Conservation (phyloP, 2,797 vertebrate species). For the Sarcoramphus papa region DNA sequence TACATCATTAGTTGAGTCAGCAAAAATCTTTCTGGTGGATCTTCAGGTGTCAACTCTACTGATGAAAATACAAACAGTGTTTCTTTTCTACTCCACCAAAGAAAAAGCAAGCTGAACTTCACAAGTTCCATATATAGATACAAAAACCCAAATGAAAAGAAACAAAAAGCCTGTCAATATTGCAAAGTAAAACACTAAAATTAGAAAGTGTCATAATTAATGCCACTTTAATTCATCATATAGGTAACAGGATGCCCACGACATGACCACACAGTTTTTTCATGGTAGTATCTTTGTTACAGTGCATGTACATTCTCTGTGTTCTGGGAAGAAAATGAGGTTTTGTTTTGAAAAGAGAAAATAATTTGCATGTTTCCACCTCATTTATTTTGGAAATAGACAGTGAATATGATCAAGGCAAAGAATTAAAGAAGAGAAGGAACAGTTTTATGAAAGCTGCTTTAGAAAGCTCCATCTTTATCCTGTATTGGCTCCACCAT, state of each 20-base stretch:
- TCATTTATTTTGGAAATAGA: background rate
- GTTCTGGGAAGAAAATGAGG: background rate
- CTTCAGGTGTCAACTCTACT: background rate
- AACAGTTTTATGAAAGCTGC: background rate
- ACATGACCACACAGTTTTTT: background rate
- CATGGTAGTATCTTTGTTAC: background rate
- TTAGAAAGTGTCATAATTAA: background rate
- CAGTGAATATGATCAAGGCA: background rate
- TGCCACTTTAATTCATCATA: background rate
- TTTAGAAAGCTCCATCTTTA: background rate
- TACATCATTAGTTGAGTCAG: background rate
- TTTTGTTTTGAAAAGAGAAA: background rate
- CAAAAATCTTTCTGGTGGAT: background rate
- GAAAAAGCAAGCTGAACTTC: background rate
- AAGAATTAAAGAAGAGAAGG: background rate
- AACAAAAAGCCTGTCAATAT: background rate
- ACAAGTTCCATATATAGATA: background rate
- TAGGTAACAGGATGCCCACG: background rate
- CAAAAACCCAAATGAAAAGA: background rate
- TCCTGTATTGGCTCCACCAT: background rate
- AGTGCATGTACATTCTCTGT: background rate
- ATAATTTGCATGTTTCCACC: background rate
- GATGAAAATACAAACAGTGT: background rate
- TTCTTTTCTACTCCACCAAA: background rate
- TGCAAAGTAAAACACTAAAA: background rate